A percentile compares a stretch with the other conserved stretches of the same genome.
Evolutionary conservation across 2,113 vertebrate species (phyloP).

Genomic region (Crypturellus undulatus): DNA sequence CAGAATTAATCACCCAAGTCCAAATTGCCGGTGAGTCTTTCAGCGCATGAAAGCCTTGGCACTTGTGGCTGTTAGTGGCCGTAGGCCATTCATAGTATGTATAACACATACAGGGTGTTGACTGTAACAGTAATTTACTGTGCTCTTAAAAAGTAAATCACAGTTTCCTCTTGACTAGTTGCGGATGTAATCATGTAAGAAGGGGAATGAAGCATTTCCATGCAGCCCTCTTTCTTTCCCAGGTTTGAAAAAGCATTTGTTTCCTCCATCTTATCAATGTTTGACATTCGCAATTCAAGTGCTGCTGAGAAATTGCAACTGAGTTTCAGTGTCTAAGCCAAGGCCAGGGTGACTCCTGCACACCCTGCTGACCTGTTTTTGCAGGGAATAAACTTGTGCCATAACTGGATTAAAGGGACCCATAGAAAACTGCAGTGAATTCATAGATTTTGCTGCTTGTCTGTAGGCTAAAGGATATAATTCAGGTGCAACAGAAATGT

Average conservation of each 20-base stretch:
- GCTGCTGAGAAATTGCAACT: not conserved
- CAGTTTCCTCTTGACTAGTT: slow-evolving; percentile 23
- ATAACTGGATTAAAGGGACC: not conserved
- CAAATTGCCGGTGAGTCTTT: slow-evolving; percentile 41
- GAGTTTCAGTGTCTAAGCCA: not conserved
- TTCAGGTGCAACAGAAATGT: not conserved
- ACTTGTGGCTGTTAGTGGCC: slow-evolving; percentile 19
- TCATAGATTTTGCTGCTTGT: not conserved
- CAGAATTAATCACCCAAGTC: slow-evolving; percentile 50
- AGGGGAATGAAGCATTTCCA: slow-evolving; percentile 41
- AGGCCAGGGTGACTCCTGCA: not conserved
- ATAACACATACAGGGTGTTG: slow-evolving; percentile 17
- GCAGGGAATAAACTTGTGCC: not conserved
- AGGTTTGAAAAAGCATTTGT: slow-evolving; percentile 10
- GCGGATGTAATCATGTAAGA: slow-evolving; percentile 2
- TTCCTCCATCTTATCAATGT: not conserved
- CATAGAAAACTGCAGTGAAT: not conserved
- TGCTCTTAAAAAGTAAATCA: slow-evolving; percentile 58
- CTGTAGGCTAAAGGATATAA: not conserved
- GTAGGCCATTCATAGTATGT: slow-evolving; percentile 46
- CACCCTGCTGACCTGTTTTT: not conserved
- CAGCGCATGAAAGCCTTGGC: slow-evolving; percentile 31
- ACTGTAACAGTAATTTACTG: slow-evolving; percentile 41
- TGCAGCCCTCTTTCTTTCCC: not conserved
- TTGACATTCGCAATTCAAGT: slow-evolving; percentile 12